Evolutionary conservation across 2,888 invertebrate species (phyloP).

Genomic region (Zygothrica quintamaculata): DNA sequence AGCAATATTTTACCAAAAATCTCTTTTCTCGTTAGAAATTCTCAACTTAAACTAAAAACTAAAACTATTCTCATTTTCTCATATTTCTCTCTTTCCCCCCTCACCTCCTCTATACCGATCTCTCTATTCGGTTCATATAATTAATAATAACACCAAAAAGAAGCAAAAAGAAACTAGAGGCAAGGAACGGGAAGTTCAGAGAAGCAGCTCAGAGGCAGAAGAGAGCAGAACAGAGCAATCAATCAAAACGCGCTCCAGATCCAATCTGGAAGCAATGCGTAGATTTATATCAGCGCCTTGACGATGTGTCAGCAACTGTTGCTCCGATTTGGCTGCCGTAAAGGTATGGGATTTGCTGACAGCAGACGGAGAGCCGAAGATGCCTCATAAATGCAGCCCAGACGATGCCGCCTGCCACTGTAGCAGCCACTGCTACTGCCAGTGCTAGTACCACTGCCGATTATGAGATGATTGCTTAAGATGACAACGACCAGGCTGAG

Average conservation of each 20-base stretch:
- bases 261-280: conserved; percentile 43
- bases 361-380: conserved; percentile 43
- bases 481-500: conserved; percentile 77
- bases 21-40: no score
- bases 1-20: conserved; percentile 36
- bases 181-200: no score
- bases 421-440: conserved; percentile 16
- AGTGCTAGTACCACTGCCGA: conserved; percentile 70
- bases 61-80: conserved; percentile 6
- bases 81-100: conserved; percentile 20
- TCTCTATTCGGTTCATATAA: conserved; percentile 54
- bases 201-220: no score
- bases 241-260: conserved; percentile 68
- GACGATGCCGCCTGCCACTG: conserved; percentile 16
- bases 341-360: conserved; percentile 38
- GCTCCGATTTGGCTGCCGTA: conserved; percentile 40
- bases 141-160: conserved; percentile 76
- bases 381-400: conserved; percentile 50
- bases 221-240: conserved; percentile 48
- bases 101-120: conserved; percentile 8
- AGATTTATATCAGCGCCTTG: conserved; percentile 68
- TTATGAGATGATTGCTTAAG: conserved; percentile 79
- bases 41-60: no score
- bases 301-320: conserved; percentile 61
- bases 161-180: conserved; percentile 54